These are phyloP conservation scores for Sarcophilus harrisii DNA, from an alignment of 2,797 vertebrate species.

Conservation along the genomic window DNA sequence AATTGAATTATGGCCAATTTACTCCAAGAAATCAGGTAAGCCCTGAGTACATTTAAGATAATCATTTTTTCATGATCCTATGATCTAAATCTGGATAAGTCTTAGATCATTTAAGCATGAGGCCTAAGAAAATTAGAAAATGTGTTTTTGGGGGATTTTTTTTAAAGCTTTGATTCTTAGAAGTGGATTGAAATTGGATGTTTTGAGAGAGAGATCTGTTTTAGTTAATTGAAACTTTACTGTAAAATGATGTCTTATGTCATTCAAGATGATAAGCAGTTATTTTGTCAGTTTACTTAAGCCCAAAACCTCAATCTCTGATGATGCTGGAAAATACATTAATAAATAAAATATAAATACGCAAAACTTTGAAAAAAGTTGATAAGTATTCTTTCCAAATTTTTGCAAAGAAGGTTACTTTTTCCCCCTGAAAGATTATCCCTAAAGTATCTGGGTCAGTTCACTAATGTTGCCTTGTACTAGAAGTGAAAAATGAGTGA, in stretches of 20 bases:
- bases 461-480: slow-evolving; percentile 24
- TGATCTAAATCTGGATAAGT: background rate
- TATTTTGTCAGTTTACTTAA: background rate
- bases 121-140: background rate
- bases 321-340: slow-evolving; percentile 38
- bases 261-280: background rate
- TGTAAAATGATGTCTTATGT: slow-evolving; percentile 15
- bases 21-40: background rate
- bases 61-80: background rate
- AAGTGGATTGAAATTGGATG: slow-evolving; percentile 15
- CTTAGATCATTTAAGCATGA: background rate
- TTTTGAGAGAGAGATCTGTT: background rate
- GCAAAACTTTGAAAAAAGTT: background rate
- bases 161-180: background rate
- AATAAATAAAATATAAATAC: background rate
- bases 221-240: slow-evolving; percentile 43
- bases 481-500: slow-evolving; percentile 12
- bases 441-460: slow-evolving; percentile 12
- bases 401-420: background rate
- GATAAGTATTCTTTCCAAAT: background rate
- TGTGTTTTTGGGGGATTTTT: background rate
- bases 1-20: background rate
- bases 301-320: background rate
- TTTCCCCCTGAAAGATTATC: background rate
- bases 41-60: background rate